Percentiles rank a stretch among this genome's conserved stretches.
These are phyloP conservation scores for Drosophila tripunctata DNA, from an alignment of 2,888 invertebrate genomes.

Conservation along the genomic window DNA sequence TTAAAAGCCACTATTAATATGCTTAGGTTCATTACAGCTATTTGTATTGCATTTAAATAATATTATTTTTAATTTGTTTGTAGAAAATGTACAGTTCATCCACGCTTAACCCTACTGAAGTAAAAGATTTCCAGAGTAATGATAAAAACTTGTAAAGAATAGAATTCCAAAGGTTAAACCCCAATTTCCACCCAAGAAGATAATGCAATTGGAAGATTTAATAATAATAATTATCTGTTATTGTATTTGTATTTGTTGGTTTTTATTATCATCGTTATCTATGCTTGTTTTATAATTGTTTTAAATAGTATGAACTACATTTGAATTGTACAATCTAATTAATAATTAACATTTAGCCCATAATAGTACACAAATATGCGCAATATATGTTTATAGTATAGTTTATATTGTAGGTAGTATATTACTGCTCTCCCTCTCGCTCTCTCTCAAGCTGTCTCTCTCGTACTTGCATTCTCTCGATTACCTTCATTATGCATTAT, in stretches of 20 bases:
- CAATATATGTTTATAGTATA: conserved; percentile 35
- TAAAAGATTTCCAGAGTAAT: too few species aligned
- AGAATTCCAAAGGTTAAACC: too few species aligned
- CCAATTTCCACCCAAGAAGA: neutral
- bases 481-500: conserved; percentile 12
- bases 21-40: too few species aligned
- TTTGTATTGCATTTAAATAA: too few species aligned
- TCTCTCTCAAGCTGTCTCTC: too few species aligned
- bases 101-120: too few species aligned
- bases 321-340: conserved; percentile 76
- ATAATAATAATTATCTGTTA: neutral
- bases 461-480: too few species aligned
- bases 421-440: conserved; percentile 22
- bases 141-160: too few species aligned
- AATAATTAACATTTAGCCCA: conserved; percentile 79
- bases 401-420: conserved; percentile 31
- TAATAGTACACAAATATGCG: conserved; percentile 69
- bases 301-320: conserved; percentile 77
- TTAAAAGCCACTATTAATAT: too few species aligned
- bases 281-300: conserved; percentile 45
- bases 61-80: too few species aligned
- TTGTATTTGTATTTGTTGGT: conserved; percentile 22
- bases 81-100: too few species aligned
- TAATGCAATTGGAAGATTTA: neutral
- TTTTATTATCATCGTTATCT: conserved; percentile 57